Percentiles rank a stretch among this genome's conserved stretches.
Evolutionary conservation across 2,888 invertebrate genomes (phyloP).

Genomic region (Macaria liturata): DNA sequence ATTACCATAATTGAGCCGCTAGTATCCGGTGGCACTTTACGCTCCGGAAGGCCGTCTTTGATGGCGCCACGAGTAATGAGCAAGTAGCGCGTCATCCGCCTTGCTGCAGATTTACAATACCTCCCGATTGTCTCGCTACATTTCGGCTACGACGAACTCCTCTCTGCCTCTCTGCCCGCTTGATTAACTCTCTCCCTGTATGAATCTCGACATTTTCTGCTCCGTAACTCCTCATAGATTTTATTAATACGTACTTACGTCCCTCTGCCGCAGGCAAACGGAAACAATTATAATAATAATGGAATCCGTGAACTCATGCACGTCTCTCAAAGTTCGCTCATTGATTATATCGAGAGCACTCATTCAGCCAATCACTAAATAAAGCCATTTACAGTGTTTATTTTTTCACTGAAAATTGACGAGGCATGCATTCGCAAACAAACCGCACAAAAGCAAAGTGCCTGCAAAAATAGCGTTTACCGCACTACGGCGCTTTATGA

Average conservation of each 20-base stretch:
- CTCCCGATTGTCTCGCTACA: slow-evolving; percentile 45
- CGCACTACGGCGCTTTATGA: slow-evolving; percentile 56
- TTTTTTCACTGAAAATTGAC: slow-evolving; percentile 45
- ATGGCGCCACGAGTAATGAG: slow-evolving; percentile 73
- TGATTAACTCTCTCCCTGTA: slow-evolving; percentile 52
- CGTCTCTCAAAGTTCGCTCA: slow-evolving; percentile 5
- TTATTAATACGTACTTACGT: slow-evolving; percentile 33
- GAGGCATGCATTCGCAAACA: slow-evolving; percentile 46
- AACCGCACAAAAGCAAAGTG: slow-evolving; percentile 51
- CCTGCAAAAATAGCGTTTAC: slow-evolving; percentile 52
- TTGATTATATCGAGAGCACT: slow-evolving; percentile 42
- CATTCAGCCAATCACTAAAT: slow-evolving; percentile 45
- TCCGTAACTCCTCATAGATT: slow-evolving; percentile 45
- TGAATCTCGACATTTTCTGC: slow-evolving; percentile 50
- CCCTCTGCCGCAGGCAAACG: slow-evolving; percentile 11
- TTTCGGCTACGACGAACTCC: slow-evolving; percentile 48
- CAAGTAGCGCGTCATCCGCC: slow-evolving; percentile 58
- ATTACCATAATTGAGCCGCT: slow-evolving; percentile 79
- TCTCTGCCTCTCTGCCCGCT: slow-evolving; percentile 40
- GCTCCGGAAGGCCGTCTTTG: slow-evolving; percentile 71
- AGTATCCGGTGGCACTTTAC: slow-evolving; percentile 67
- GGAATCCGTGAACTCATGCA: slow-evolving; percentile 8
- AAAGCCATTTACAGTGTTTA: slow-evolving; percentile 50
- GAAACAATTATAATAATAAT: slow-evolving; percentile 17
- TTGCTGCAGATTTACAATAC: slow-evolving; percentile 74